These are phyloP conservation scores for Eupithecia vulgata DNA, from an alignment of 2,888 invertebrate genomes.

Conservation along the genomic window DNA sequence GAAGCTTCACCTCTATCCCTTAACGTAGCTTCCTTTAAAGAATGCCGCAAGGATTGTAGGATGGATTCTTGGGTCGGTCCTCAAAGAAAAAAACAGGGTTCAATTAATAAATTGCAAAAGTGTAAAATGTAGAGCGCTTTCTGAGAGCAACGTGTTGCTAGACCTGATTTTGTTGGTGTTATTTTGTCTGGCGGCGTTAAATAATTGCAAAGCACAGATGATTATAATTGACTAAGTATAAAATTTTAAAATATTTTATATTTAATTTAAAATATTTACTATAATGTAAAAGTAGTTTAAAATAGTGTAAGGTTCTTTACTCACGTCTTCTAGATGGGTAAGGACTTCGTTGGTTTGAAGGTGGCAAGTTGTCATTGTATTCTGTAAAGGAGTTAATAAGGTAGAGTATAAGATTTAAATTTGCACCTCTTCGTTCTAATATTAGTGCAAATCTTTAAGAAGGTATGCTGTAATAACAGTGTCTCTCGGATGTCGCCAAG, in stretches of 20 bases:
- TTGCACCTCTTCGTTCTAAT: background rate
- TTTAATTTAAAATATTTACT: background rate
- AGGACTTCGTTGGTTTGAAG: slow-evolving; percentile 93
- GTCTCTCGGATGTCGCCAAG: background rate
- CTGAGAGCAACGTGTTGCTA: slow-evolving; percentile 1
- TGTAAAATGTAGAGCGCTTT: slow-evolving; percentile 37
- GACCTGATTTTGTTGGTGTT: slow-evolving; percentile 11
- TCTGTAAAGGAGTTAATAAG: slow-evolving; percentile 32
- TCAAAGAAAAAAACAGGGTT: slow-evolving; percentile 66
- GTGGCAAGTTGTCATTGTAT: slow-evolving; percentile 91
- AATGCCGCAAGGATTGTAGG: slow-evolving; percentile 71
- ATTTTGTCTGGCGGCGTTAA: slow-evolving; percentile 17
- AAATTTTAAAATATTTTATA: slow-evolving; percentile 2
- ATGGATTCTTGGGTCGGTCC: slow-evolving; percentile 72
- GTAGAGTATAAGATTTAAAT: background rate
- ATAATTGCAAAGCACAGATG: slow-evolving; percentile 21
- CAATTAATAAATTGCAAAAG: slow-evolving; percentile 44
- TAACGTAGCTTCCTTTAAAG: slow-evolving; percentile 67
- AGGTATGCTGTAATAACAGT: background rate
- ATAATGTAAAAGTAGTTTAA: background rate
- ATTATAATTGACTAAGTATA: slow-evolving; percentile 13
- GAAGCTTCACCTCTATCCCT: slow-evolving; percentile 67
- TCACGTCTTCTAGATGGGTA: slow-evolving; percentile 93
- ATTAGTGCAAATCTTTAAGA: background rate
- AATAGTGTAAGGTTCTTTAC: slow-evolving; percentile 60